Base-by-base conservation (phyloP, 2,797 vertebrate species). In the Cynodonichthys magdalenae region DNA sequence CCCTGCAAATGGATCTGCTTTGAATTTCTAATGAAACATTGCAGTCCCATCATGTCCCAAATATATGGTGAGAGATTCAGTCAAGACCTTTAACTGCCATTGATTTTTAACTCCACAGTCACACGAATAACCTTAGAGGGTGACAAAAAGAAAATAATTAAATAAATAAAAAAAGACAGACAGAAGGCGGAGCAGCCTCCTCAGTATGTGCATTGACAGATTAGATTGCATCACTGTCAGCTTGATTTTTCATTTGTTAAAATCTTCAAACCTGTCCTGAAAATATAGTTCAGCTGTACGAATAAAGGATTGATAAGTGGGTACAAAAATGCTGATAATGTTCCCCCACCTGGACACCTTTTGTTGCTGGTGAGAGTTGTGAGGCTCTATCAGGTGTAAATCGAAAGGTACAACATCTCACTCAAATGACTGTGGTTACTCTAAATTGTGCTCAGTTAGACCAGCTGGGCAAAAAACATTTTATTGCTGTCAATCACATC, bases 11-110 rank as follows among this genome's bases (percentile, higher is more conserved):
- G 62, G 61, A 81, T 81, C 55, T 84, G 79, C 79, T 77, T 76
- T 82, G 83, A 87, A 88, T 90, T 81, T 71, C 57, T 89, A 87
- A 89, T 87, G 86, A 82, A 87, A 87, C 83, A 65, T 68, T 71
- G 65, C 79, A 17, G 85, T 77, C 74, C 78, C 66, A 36, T 77
- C 81, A 53, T 45, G 44, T 80, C 68, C 70, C 64, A 61, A 50
- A 71, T 41, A 53, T 42, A 63, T 27, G 1, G 31, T 45, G 54
- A 70, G 53, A 66, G 57, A 79, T 65, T 69, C 71, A 48, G 45
- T 1, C 2, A 39, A 29, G 49, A 68, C 63, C 79, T 69, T 60
- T 59, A 66, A 70, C 75, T 69, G 42, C 68, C 73, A 74, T 80
- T 76, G 77, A 77, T 84, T 87, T 78, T 75, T 69, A 61, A 78